Evolutionary conservation across 2,797 vertebrate species (phyloP).

Genomic region (Silurus aristotelis): DNA sequence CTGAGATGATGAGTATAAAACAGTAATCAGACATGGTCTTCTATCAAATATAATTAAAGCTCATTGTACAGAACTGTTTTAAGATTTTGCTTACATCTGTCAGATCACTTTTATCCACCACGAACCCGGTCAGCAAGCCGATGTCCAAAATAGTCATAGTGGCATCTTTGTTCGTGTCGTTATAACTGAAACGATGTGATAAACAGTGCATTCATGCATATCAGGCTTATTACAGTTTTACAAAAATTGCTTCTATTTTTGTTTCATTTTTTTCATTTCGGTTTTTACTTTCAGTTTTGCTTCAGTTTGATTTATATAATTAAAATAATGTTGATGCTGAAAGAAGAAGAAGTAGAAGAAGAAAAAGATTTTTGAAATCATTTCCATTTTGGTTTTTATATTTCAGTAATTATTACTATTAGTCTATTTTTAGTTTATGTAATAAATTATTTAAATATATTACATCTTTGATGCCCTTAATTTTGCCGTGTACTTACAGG

Average conservation of each 20-base stretch:
- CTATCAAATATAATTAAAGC: not conserved
- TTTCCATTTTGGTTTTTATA: no score
- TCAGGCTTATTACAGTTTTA: no score
- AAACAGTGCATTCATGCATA: not conserved
- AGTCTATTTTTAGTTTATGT: no score
- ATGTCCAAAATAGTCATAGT: constrained; percentile 83
- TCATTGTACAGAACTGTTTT: not conserved
- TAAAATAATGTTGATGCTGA: no score
- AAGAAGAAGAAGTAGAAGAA: no score
- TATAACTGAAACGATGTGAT: constrained; percentile 61
- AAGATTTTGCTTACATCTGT: constrained; percentile 64
- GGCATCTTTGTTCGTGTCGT: constrained; percentile 62
- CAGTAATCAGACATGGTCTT: not conserved
- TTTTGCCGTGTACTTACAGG: constrained; percentile 62
- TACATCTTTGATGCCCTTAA: not conserved
- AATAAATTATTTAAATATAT: not conserved
- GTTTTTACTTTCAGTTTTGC: no score
- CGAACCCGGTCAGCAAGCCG: constrained; percentile 83
- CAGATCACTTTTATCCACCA: constrained; percentile 72
- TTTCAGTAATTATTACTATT: no score
- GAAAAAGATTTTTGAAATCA: no score
- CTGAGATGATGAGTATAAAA: constrained; percentile 57
- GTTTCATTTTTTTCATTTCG: no score
- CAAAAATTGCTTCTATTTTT: no score
- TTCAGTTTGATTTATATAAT: no score